Percentiles rank a stretch among this genome's conserved stretches.
Conservation (phyloP, 1,140 invertebrate species). For the Thalassaphorura encarpata region DNA sequence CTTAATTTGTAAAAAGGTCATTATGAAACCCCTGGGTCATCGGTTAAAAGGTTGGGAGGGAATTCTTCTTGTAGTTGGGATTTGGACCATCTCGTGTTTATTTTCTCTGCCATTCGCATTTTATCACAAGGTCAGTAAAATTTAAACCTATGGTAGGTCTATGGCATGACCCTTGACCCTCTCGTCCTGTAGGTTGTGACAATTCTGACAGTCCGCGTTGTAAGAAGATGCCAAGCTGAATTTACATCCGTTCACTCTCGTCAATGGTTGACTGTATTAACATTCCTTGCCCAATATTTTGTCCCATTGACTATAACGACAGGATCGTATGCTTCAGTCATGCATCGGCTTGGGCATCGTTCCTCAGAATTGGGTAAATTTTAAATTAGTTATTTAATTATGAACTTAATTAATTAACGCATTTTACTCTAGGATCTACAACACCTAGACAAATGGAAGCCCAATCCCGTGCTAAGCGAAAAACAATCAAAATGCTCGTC, state of each 20-base stretch:
- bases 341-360: conserved; percentile 33
- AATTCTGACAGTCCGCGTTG: conserved; percentile 33
- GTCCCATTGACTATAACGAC: conserved; percentile 43
- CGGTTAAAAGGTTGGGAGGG: conserved; percentile 38
- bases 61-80: conserved; percentile 37
- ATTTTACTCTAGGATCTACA: conserved; percentile 32
- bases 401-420: background rate
- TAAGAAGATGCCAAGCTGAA: conserved; percentile 38
- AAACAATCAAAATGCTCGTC: conserved; percentile 47
- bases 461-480: conserved; percentile 34
- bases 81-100: conserved; percentile 42
- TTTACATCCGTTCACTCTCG: conserved; percentile 38
- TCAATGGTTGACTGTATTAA: conserved; percentile 39
- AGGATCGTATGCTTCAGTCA: conserved; percentile 40
- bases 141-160: background rate
- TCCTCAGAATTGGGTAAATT: conserved; percentile 16
- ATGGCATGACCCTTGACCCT: conserved; percentile 14
- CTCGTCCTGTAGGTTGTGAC: conserved; percentile 18
- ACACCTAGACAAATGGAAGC: conserved; percentile 34
- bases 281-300: conserved; percentile 45
- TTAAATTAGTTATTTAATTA: background rate
- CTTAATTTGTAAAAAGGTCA: conserved; percentile 34
- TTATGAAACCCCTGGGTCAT: conserved; percentile 42
- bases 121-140: conserved; percentile 35
- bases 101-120: conserved; percentile 45